Evolutionary conservation across 2,797 vertebrate species (phyloP).

Genomic region (Catharus ustulatus): DNA sequence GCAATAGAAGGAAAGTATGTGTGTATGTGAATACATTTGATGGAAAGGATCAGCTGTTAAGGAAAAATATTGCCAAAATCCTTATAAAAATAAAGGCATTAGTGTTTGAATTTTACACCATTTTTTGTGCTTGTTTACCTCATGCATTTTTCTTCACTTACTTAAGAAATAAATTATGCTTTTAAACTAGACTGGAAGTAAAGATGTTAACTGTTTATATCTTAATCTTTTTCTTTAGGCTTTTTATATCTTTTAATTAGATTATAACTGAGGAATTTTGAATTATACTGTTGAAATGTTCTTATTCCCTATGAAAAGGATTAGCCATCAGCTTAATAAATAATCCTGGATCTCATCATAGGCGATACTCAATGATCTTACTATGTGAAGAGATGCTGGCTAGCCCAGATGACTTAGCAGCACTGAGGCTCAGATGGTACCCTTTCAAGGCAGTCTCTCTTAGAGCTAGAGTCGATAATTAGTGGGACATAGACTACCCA

Average conservation of each 20-base stretch:
- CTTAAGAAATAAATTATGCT: neutral
- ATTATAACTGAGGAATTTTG: slow-evolving; percentile 1
- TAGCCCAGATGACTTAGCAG: neutral
- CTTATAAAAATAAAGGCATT: neutral
- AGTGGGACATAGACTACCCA: neutral
- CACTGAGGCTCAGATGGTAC: neutral
- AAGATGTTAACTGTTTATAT: neutral
- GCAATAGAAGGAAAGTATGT: neutral
- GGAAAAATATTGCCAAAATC: neutral
- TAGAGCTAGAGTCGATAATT: neutral
- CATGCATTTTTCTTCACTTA: neutral
- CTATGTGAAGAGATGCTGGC: neutral
- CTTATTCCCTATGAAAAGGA: neutral
- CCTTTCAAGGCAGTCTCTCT: neutral
- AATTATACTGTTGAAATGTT: neutral
- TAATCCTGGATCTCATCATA: neutral
- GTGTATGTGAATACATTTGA: neutral
- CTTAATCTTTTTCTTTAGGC: neutral
- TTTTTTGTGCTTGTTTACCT: neutral
- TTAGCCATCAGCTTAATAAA: neutral
- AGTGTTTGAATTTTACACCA: neutral
- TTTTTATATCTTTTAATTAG: slow-evolving; percentile 7
- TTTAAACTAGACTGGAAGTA: neutral
- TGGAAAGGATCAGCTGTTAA: neutral
- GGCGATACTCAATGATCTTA: neutral